These are phyloP conservation scores for Diorhabda elongata DNA, from an alignment of 1,140 invertebrate species.

Conservation along the genomic window DNA sequence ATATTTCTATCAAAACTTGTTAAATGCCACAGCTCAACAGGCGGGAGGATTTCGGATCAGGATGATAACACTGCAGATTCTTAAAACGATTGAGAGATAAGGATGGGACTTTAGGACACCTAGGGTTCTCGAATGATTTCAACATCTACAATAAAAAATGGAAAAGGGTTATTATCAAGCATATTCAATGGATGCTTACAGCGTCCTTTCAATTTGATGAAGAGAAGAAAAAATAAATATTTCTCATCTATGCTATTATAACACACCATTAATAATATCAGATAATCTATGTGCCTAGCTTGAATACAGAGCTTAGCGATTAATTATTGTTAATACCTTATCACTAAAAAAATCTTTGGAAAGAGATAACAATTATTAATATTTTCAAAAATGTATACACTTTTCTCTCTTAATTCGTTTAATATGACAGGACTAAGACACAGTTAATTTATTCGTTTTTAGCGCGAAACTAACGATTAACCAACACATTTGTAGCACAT, in stretches of 20 bases:
- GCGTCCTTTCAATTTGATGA: background rate
- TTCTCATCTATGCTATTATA: slow-evolving; percentile 14
- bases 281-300: slow-evolving; percentile 24
- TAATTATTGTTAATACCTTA: slow-evolving; percentile 42
- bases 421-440: slow-evolving; percentile 49
- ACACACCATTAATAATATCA: slow-evolving; percentile 24
- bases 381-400: slow-evolving; percentile 46
- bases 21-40: slow-evolving; percentile 41
- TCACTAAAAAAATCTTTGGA: slow-evolving; percentile 47
- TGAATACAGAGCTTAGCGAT: slow-evolving; percentile 37
- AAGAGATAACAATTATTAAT: slow-evolving; percentile 47
- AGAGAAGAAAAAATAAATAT: slow-evolving; percentile 12
- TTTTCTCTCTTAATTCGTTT: slow-evolving; percentile 46
- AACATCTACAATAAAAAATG: slow-evolving; percentile 36
- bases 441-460: slow-evolving; percentile 47
- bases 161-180: slow-evolving; percentile 29
- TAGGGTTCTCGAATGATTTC: slow-evolving; percentile 16
- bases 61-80: slow-evolving; percentile 27
- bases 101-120: slow-evolving; percentile 14
- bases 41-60: slow-evolving; percentile 32
- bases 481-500: slow-evolving; percentile 8
- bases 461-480: slow-evolving; percentile 18
- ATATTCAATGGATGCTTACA: slow-evolving; percentile 12
- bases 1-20: slow-evolving; percentile 41
- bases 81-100: slow-evolving; percentile 25